A percentile compares a stretch with the other conserved stretches of the same genome.
These are phyloP conservation scores for Meloidogyne hapla DNA, from an alignment of 1,140 invertebrate species.

Conservation along the genomic window DNA sequence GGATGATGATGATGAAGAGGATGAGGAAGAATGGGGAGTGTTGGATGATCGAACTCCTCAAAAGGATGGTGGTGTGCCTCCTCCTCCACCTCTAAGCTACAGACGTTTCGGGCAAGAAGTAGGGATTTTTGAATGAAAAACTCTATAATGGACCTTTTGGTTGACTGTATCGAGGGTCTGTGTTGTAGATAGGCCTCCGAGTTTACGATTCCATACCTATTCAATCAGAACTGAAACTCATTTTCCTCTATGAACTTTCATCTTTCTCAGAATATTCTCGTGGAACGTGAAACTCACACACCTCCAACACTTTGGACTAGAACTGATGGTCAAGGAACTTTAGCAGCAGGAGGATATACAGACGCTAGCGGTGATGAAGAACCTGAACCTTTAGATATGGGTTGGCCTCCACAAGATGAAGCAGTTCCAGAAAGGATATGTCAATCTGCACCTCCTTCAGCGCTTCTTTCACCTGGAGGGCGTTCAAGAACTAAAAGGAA, in stretches of 20 bases:
- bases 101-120: slow-evolving; percentile 52
- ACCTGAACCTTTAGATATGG: slow-evolving; percentile 7
- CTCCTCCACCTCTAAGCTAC: slow-evolving; percentile 39
- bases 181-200: no score
- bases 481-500: slow-evolving; percentile 8
- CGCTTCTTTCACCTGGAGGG: slow-evolving; percentile 41
- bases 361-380: slow-evolving; percentile 34
- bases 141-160: no score
- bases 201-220: no score
- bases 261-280: slow-evolving; percentile 54
- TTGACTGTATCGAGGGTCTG: no score
- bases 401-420: slow-evolving; percentile 53
- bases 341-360: background rate
- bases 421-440: slow-evolving; percentile 36
- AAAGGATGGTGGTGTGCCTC: slow-evolving; percentile 16
- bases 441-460: slow-evolving; percentile 56
- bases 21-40: slow-evolving; percentile 10
- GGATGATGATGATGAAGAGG: slow-evolving; percentile 50
- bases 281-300: slow-evolving; percentile 58
- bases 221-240: no score
- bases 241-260: background rate
- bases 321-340: background rate
- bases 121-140: no score
- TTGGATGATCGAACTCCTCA: slow-evolving; percentile 17
- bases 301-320: slow-evolving; percentile 60